Conservation (phyloP, 2,113 vertebrate species). For the Anarrhichthys ocellatus region DNA sequence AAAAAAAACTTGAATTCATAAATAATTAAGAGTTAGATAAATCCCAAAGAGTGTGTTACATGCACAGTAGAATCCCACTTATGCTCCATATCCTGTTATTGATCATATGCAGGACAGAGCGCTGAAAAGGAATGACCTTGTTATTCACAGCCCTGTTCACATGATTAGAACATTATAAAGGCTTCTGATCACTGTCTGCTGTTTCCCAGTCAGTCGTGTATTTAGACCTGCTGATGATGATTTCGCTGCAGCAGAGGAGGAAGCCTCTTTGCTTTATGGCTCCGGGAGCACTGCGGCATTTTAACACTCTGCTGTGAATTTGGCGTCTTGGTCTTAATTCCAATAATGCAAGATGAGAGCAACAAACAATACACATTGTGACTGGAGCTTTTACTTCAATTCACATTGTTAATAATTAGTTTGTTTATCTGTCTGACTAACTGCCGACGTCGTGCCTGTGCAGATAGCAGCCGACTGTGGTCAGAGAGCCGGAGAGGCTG, state of each 20-base stretch:
- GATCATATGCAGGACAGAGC: neutral
- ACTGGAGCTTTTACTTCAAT: neutral
- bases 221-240: neutral
- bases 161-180: neutral
- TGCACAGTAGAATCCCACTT: neutral
- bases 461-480: neutral
- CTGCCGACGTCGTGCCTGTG: neutral
- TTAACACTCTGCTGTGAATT: constrained; percentile 5
- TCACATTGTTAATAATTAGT: neutral
- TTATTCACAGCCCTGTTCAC: neutral
- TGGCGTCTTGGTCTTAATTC: constrained; percentile 2
- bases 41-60: too few species aligned
- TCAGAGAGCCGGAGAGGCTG: neutral
- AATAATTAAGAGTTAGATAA: neutral
- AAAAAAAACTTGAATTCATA: neutral
- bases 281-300: neutral
- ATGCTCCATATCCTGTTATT: neutral
- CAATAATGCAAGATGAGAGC: neutral
- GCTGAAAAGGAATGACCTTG: neutral
- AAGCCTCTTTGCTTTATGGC: neutral
- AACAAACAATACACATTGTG: neutral
- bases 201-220: neutral
- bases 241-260: neutral
- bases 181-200: neutral
- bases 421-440: neutral